A percentile compares a stretch with the other conserved stretches of the same genome.
Conservation (phyloP, 2,888 invertebrate genomes). For the Cacoxenus indagator region DNA sequence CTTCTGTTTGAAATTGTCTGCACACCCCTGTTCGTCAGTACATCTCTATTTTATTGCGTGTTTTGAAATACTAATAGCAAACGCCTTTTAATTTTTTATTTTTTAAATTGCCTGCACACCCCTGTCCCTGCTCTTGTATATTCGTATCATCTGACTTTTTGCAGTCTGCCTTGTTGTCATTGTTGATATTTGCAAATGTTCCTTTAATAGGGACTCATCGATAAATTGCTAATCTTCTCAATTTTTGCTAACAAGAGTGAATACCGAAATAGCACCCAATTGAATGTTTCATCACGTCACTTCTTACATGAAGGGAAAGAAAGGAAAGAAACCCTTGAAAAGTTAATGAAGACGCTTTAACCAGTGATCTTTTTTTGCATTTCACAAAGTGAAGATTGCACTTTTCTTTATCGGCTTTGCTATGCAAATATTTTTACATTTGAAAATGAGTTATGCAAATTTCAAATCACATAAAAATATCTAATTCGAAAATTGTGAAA, state of each 20-base stretch:
- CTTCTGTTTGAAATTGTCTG: no score
- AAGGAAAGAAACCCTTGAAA: neutral
- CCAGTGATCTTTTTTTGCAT: neutral
- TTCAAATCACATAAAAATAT: slow-evolving; percentile 10
- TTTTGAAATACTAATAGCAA: neutral
- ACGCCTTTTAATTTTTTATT: neutral
- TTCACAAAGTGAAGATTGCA: neutral
- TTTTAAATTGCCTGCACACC: neutral
- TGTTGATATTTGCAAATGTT: slow-evolving; percentile 5
- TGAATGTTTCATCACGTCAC: slow-evolving; percentile 35
- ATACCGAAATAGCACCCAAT: slow-evolving; percentile 25
- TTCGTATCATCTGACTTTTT: no score
- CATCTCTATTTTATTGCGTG: no score
- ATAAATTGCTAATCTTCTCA: slow-evolving; percentile 21
- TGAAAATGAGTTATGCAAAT: slow-evolving; percentile 31
- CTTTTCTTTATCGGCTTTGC: slow-evolving; percentile 32
- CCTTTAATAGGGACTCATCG: slow-evolving; percentile 10
- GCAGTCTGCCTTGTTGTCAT: neutral
- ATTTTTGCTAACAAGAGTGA: slow-evolving; percentile 12
- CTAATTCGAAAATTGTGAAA: neutral
- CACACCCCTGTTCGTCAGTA: no score
- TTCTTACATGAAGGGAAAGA: neutral
- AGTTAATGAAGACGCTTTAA: slow-evolving; percentile 10
- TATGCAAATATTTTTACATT: slow-evolving; percentile 35
- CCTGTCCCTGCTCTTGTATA: neutral